Percentiles rank a stretch among this genome's conserved stretches.
These are phyloP conservation scores for Seriola rivoliana DNA, from an alignment of 2,113 vertebrate genomes.

Conservation along the genomic window DNA sequence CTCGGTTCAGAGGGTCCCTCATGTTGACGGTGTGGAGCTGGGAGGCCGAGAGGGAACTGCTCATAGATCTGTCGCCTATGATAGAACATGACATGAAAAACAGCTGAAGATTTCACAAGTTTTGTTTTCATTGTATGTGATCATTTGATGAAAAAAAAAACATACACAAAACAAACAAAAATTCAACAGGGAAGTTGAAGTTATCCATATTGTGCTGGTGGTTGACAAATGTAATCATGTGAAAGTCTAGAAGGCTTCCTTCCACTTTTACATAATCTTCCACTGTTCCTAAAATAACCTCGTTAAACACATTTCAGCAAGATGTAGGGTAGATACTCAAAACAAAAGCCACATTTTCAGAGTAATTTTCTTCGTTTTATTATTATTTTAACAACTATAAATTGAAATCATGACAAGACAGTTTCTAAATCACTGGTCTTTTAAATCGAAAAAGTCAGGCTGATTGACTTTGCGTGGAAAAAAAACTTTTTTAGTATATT, in stretches of 20 bases:
- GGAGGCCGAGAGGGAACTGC: slow-evolving; percentile 94
- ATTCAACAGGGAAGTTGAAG: slow-evolving; percentile 12
- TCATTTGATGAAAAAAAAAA: background rate
- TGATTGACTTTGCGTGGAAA: background rate
- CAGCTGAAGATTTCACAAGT: background rate
- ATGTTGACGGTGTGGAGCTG: slow-evolving; percentile 98
- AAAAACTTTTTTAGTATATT: background rate
- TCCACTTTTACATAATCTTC: slow-evolving; percentile 32
- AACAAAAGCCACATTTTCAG: background rate
- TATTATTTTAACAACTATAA: background rate
- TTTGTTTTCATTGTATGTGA: slow-evolving; percentile 2
- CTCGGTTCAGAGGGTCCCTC: slow-evolving; percentile 94
- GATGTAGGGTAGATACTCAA: background rate
- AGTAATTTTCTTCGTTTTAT: background rate
- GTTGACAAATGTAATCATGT: background rate
- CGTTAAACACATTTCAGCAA: background rate
- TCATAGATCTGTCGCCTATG: slow-evolving; percentile 93
- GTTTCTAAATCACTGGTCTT: slow-evolving; percentile 33
- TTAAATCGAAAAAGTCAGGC: background rate
- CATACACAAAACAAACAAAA: background rate
- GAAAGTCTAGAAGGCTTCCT: slow-evolving; percentile 15
- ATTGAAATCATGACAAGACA: background rate
- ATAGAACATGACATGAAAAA: background rate
- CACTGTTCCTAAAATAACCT: slow-evolving; percentile 30
- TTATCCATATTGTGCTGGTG: accelerated